Conservation (phyloP, 2,888 invertebrate species). For the Dione vanillae region DNA sequence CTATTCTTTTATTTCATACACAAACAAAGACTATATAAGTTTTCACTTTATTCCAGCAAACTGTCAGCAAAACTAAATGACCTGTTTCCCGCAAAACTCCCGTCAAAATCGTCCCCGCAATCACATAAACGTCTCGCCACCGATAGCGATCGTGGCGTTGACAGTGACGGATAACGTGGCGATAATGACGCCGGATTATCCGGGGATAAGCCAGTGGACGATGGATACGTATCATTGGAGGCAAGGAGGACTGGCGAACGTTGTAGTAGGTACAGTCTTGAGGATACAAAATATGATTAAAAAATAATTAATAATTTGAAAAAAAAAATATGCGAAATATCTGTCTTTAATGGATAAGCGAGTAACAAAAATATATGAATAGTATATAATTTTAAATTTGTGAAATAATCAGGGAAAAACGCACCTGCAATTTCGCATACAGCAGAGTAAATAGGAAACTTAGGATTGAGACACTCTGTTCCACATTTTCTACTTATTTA, state of each 20-base stretch:
- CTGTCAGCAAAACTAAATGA: constrained; percentile 9
- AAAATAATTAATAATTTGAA: too few species aligned
- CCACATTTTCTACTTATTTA: too few species aligned
- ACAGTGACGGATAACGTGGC: constrained; percentile 34
- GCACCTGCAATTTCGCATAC: too few species aligned
- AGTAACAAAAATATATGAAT: too few species aligned
- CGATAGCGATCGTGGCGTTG: constrained; percentile 36
- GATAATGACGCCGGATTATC: constrained; percentile 28
- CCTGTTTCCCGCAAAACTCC: constrained; percentile 16
- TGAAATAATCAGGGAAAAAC: too few species aligned
- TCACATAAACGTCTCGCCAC: constrained; percentile 37
- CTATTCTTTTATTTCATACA: neutral
- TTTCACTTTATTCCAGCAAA: neutral
- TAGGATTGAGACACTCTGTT: neutral
- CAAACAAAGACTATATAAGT: neutral
- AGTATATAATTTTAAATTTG: too few species aligned
- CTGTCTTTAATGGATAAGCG: too few species aligned
- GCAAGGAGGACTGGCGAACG: neutral
- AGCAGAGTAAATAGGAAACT: neutral
- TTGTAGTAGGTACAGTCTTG: neutral
- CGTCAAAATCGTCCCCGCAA: constrained; percentile 36
- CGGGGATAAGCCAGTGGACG: constrained; percentile 22
- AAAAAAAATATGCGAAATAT: too few species aligned
- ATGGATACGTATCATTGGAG: constrained; percentile 11
- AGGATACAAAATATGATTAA: too few species aligned